These are phyloP conservation scores for Drosophila mercatorum DNA, from an alignment of 2,888 invertebrate species.

Conservation along the genomic window DNA sequence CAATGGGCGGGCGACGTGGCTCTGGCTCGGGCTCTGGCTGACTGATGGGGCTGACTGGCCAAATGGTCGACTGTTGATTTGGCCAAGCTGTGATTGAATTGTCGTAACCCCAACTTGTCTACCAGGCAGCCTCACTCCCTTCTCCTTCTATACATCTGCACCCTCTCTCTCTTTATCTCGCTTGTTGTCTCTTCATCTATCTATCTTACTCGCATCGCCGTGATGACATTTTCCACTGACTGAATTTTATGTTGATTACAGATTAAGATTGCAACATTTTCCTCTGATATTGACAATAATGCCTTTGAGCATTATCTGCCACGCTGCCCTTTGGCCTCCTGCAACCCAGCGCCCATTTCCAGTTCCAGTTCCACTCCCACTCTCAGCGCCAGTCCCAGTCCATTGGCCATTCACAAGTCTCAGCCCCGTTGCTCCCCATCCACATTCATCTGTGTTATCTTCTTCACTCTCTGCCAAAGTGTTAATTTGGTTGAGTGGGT, in stretches of 20 bases:
- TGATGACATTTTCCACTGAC: conserved; percentile 79
- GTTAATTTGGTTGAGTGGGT: conserved; percentile 80
- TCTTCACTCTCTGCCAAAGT: conserved; percentile 55
- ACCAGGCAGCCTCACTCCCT: conserved; percentile 8
- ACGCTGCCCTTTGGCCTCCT: conserved; percentile 56
- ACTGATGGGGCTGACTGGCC: conserved; percentile 50
- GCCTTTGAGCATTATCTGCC: conserved; percentile 69
- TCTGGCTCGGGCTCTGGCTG: conserved; percentile 7
- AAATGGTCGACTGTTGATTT: conserved; percentile 71
- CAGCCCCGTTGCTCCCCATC: conserved; percentile 10
- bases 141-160: background rate
- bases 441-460: conserved; percentile 14
- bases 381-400: background rate
- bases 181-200: conserved; percentile 26
- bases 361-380: background rate
- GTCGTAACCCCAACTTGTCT: conserved; percentile 64
- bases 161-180: conserved; percentile 15
- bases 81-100: conserved; percentile 73
- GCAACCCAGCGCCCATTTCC: background rate
- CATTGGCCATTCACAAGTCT: conserved; percentile 12
- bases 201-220: conserved; percentile 53
- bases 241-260: conserved; percentile 81
- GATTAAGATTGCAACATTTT: conserved; percentile 81
- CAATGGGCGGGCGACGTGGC: conserved; percentile 9
- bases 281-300: conserved; percentile 76